Percentiles rank a stretch among this genome's conserved stretches.
Evolutionary conservation across 2,888 invertebrate species (phyloP).

Genomic region (Athetis lepigone): DNA sequence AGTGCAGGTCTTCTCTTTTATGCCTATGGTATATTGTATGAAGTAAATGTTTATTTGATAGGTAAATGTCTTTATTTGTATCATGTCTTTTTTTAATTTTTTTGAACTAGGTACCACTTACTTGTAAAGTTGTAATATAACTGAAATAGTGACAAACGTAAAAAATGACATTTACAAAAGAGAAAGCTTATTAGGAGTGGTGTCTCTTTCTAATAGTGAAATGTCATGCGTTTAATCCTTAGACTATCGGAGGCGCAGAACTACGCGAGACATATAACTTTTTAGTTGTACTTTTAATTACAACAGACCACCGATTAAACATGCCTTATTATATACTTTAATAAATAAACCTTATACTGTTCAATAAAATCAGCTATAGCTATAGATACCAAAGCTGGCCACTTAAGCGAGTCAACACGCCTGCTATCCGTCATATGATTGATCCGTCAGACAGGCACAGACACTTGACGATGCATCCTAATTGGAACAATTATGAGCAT

Average conservation of each 20-base stretch:
- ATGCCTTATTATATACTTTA: too few species aligned
- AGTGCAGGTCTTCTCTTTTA: too few species aligned
- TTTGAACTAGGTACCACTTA: not conserved
- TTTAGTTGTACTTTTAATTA: too few species aligned
- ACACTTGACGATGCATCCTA: constrained; percentile 40
- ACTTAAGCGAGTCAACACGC: constrained; percentile 21
- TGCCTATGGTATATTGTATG: too few species aligned
- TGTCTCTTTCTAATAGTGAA: not conserved
- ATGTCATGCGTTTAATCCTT: too few species aligned
- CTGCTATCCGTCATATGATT: constrained; percentile 13
- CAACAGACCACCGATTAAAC: too few species aligned
- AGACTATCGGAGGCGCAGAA: too few species aligned
- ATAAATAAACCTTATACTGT: not conserved
- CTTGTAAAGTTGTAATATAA: not conserved
- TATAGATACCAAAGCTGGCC: constrained; percentile 15
- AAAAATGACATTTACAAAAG: not conserved
- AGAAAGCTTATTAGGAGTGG: not conserved
- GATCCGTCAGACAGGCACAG: constrained; percentile 32
- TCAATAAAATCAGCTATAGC: not conserved
- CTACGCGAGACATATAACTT: too few species aligned
- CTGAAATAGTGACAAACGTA: not conserved
- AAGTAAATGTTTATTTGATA: too few species aligned
- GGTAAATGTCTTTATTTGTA: too few species aligned
- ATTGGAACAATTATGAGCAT: constrained; percentile 57
- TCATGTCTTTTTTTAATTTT: too few species aligned